Evolutionary conservation across 23 tunicate species (phyloP), one percentile per base, ranked within the genome.

Genomic region (Styela plicata): DNA sequence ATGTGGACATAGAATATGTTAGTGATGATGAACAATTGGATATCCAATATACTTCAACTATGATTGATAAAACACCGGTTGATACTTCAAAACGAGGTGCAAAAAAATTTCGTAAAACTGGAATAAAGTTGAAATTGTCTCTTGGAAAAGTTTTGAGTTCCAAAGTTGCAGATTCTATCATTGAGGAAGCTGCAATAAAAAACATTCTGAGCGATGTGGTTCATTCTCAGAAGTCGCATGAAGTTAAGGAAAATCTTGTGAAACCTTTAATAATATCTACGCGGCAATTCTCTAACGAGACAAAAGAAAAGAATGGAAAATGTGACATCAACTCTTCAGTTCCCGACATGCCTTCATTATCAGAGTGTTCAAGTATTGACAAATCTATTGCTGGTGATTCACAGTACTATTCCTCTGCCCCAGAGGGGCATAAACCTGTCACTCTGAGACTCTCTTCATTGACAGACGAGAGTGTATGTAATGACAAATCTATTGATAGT

Each of bases 111-210:
- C 10, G 31, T 27, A 76, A 76, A 76, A 76, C 27, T 0, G 66
- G 81, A 52, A 76, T 76, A 18, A 76, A 76, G 53, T 76, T 76
- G 27, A 76, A 76, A 31, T 44, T 76, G 17, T 76, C 81, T 7
- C 53, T 76, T 24, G 81, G 81, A 17, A 76, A 76, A 53, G 81
- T 76, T 10, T 2, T 76, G 17, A 33, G 31, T 18, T 36, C 64
- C 5, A 44, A 44, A 44, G 57, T 44, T 7, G 33, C 63, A 7
- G 66, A 76, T 36, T 24, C 27, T 10, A 31, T 33, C 18, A 52
- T 33, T 35, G 78, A 35, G 19, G 57, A 33, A 16, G 29, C 23
- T 36, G 44, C 0, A 44, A 44, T 33, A 16, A 27, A 52, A 0
- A 29, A 20, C 27, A 36, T 33, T 22, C 18, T 20, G 21, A 27